Evolutionary conservation across 2,113 vertebrate genomes (phyloP), one percentile per base, ranked within the genome.

Genomic region (Tursiops truncatus): DNA sequence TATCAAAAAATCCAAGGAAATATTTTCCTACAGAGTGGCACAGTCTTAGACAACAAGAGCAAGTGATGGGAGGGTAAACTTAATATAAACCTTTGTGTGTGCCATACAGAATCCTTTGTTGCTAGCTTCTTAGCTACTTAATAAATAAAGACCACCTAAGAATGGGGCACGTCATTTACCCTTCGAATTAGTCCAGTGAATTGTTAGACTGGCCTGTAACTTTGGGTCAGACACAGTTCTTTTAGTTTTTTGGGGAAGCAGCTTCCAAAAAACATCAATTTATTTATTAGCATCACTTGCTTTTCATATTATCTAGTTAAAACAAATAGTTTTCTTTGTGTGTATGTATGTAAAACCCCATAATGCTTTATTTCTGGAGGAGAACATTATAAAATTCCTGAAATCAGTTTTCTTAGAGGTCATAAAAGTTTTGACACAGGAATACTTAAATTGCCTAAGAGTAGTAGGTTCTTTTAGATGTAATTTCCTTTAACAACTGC

Each of bases 391-490:
- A 87, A 68, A 23, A 74, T 89, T 92, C 13, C 79, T 92, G 36
- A 15, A 89, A 58, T 68, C 25, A 77, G 15, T 18, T 95, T 58
- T 65, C 41, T 89, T 84, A n/a, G 23, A 92, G 68, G 10, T 92
- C 18, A 47, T 41, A 47, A 18, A 79, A 84, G 13, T 88, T 97
- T 94, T 84, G 33, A 88, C 2, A 7, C 5, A 88, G 20, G 12
- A 67, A 33, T 92, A 67, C 41, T 70, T 97, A 26, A 94, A 85
- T 95, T 95, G 23, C 20, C 9, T n/a, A 92, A 91, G 53, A 92
- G 6, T 47, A 94, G 20, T 86, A 38, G 23, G 1, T 88, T 94
- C 20, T 84, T 91, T 94, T 73, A 94, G 90, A 50, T 90, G 68
- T 62, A 93, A 80, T 81, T 93, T 94, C 25, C 8, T 65, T 95